Evolutionary conservation across 2,888 invertebrate genomes (phyloP), one percentile per base, ranked within the genome.

Genomic region (Plagodis dolabraria): DNA sequence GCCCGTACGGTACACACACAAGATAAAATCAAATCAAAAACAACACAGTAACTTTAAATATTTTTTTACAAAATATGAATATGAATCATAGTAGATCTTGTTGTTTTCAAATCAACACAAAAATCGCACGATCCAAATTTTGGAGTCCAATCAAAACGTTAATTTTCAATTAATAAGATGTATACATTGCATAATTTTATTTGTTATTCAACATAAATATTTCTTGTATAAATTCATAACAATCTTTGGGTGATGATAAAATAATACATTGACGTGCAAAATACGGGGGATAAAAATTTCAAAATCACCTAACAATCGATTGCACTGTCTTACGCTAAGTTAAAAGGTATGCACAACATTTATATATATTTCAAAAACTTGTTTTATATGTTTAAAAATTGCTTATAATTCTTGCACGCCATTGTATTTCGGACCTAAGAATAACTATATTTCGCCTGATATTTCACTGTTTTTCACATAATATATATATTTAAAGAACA

Each of bases 191-290:
- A 87, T 88, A 86, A 74, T 87, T 91, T 91, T 92, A 91, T 90
- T 91, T 85, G 85, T 90, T 88, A 89, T 89, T 89, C 83, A 92
- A 92, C 92, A 92, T 92, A 92, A 92, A 92, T 92, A 92, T 88
- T 82, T 87, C 84, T 92, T 91, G 90, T 92, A 92, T 91, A 92
- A 91, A 92, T 92, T 90, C 87, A 91, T 92, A 92, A 92, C 92
- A 92, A 92, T 92, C 92, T 92, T 92, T 92, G 92, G 92, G 90
- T 90, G 89, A 88, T 88, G 86, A 85, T 86, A 85, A 77, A 87
- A 85, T 86, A 85, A 77, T 85, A 79, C 80, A 80, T 54, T 74
- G 74, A 67, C 75, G 71, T 65, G 77, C 75, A 77, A 70, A 72
- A 78, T 68, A 67, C 22, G 51, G 42, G 40, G 6, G 9, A 40